Base-by-base conservation (phyloP, 2,888 invertebrate species). In the Cryptus viduatorius region DNA sequence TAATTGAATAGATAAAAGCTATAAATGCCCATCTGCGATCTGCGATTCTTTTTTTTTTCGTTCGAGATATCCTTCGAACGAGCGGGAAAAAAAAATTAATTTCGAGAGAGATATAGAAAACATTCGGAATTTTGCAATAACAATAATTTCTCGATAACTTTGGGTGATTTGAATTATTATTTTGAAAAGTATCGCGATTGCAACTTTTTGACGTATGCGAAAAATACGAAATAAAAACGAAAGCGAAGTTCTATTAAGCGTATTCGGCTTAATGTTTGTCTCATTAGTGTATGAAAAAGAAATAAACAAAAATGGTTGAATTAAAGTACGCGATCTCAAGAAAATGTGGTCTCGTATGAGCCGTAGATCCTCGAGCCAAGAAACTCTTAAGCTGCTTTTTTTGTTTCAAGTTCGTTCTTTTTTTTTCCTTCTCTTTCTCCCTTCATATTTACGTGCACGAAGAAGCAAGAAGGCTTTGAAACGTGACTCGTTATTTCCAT, bases 401-500 rank as follows among this genome's bases (percentile, higher is more conserved):
- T 71, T 37, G 59, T 44, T 59, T 72, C 61, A 61, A 69, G 59
- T 79, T 72, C 42, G 42, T 29, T 72, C 65, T 44, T 44, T 19
- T 42, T 37, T 37, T 37, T 44, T 44, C 53, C 53, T 7, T 65
- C 24, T 79, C 46, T 64, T 71, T 71, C 37, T 65, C 53, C 42
- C 64, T 65, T 42, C 16, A 16, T 19, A 75, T 48, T 42, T 48
- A 75, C 75, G 75, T 64, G 75, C 61, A 29, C 64, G 31, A 50
- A 48, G 31, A 64, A 48, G 37, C 50, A 31, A 31, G 31, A 67
- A 67, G 79, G 53, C 72, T 72, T 72, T 72, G 42, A 16, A 37
- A 72, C 72, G 73, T 80, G 80, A 73, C 80, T 80, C 80, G 67
- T 68, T 73, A 73, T 73, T 80, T 67, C 73, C 67, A 59, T 48